These are phyloP conservation scores for Seira sanloemensis DNA, from an alignment of 2,888 invertebrate genomes.

Conservation along the genomic window DNA sequence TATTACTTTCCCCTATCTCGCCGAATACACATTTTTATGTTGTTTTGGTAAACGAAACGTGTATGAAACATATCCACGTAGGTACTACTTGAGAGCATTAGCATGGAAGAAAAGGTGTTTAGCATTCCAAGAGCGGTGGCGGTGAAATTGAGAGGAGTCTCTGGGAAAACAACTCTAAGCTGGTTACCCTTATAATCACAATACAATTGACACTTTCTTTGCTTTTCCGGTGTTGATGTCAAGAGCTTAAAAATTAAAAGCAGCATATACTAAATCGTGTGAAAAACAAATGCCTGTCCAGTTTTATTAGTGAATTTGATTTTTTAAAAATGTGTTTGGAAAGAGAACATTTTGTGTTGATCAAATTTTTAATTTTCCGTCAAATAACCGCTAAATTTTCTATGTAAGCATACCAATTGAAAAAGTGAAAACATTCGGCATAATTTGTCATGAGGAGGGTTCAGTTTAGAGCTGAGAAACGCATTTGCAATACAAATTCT, in stretches of 20 bases:
- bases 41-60: background rate
- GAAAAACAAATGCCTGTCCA: too few species aligned
- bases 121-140: background rate
- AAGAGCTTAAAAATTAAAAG: too few species aligned
- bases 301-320: too few species aligned
- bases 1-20: constrained; percentile 7
- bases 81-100: constrained; percentile 3
- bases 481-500: background rate
- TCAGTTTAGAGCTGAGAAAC: background rate
- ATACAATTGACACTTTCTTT: background rate
- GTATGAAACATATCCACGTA: background rate
- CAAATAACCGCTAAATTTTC: background rate
- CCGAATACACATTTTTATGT: background rate
- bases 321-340: too few species aligned
- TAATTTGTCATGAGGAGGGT: too few species aligned
- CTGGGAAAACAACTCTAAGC: too few species aligned
- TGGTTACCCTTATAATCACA: too few species aligned
- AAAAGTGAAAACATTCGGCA: background rate
- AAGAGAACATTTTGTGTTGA: too few species aligned
- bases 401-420: background rate
- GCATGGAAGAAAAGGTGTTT: background rate
- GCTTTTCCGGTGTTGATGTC: background rate
- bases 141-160: too few species aligned
- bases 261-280: too few species aligned
- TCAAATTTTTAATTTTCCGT: background rate